Conservation (phyloP, 2,113 vertebrate species). For the Mormoops blainvillei region DNA sequence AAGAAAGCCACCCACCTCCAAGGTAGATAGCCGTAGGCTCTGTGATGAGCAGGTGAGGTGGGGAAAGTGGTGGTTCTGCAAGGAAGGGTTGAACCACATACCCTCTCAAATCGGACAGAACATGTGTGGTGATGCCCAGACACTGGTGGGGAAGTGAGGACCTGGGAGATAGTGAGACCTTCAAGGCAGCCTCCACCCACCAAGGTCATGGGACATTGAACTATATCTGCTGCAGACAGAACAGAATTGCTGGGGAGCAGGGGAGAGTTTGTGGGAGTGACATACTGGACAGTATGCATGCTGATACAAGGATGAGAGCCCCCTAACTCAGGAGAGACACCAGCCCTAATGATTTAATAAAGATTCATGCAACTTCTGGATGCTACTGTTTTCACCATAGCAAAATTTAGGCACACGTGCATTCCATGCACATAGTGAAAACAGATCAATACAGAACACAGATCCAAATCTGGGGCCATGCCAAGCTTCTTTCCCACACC, state of each 20-base stretch:
- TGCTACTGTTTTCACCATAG: not conserved
- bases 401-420: not conserved
- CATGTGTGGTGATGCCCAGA: not conserved
- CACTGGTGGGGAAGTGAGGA: not conserved
- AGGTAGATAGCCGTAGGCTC: accelerated
- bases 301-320: accelerated
- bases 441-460: not conserved
- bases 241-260: accelerated
- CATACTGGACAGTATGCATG: not conserved
- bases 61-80: not conserved
- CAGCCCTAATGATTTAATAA: not conserved
- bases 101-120: not conserved
- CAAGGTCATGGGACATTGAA: not conserved
- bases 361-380: not conserved
- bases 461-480: accelerated
- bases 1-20: no score
- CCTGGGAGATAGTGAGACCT: accelerated
- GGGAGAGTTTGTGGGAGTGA: not conserved
- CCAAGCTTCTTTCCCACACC: not conserved
- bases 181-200: not conserved
- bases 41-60: not conserved
- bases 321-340: not conserved
- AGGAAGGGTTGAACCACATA: not conserved
- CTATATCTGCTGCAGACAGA: not conserved
- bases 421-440: not conserved